Percentiles rank a stretch among this genome's conserved stretches.
Evolutionary conservation across 1,140 invertebrate genomes (phyloP).

Genomic region (Drosophila oshimai): DNA sequence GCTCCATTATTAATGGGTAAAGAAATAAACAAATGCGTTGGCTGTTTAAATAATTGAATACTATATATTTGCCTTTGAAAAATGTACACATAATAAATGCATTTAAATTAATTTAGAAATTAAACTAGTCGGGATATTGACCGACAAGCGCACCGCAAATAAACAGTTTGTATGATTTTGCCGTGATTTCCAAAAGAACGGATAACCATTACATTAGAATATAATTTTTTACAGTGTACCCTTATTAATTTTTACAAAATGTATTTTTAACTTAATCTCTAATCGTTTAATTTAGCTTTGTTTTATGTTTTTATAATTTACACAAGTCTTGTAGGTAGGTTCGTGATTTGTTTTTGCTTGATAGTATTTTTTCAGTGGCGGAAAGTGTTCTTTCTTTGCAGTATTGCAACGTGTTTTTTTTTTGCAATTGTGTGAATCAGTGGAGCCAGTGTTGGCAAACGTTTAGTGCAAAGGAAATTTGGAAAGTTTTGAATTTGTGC

Average conservation of each 20-base stretch:
- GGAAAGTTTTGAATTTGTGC: slow-evolving; percentile 62
- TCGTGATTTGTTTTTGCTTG: slow-evolving; percentile 64
- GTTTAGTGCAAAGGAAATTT: slow-evolving; percentile 54
- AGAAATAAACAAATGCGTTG: slow-evolving; percentile 35
- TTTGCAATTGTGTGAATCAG: slow-evolving; percentile 4
- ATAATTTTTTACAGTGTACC: slow-evolving; percentile 65
- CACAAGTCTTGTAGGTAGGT: slow-evolving; percentile 82
- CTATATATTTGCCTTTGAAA: slow-evolving; percentile 70
- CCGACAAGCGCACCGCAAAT: slow-evolving; percentile 50
- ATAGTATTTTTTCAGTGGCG: slow-evolving; percentile 34
- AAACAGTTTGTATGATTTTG: slow-evolving; percentile 38
- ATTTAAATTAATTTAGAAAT: slow-evolving; percentile 76
- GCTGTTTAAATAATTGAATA: slow-evolving; percentile 75
- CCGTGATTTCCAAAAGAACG: slow-evolving; percentile 59
- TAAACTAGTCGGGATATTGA: slow-evolving; percentile 75
- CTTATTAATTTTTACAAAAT: slow-evolving; percentile 77
- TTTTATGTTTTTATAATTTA: slow-evolving; percentile 53
- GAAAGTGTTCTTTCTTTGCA: slow-evolving; percentile 30
- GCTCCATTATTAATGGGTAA: slow-evolving; percentile 19
- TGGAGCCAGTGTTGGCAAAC: slow-evolving; percentile 46
- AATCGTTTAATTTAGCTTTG: slow-evolving; percentile 60
- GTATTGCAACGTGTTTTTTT: slow-evolving; percentile 34
- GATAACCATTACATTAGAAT: slow-evolving; percentile 53
- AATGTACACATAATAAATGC: slow-evolving; percentile 77
- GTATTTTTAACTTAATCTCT: slow-evolving; percentile 69